These are phyloP conservation scores for Anastrepha ludens DNA, from an alignment of 1,140 invertebrate species.

Conservation along the genomic window DNA sequence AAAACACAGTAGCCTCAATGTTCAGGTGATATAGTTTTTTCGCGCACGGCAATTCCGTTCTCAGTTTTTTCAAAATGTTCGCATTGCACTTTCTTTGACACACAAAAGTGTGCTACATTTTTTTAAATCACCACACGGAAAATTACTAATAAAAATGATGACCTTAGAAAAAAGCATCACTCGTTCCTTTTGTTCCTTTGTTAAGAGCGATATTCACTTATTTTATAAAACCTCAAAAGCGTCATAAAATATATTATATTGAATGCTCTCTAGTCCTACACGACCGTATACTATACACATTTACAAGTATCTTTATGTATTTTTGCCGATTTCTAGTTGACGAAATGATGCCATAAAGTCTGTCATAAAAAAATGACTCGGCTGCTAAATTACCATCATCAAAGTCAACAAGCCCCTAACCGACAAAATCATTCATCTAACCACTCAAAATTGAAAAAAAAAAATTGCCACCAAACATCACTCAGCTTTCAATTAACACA, in stretches of 20 bases:
- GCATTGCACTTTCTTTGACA: too few relatives aligned
- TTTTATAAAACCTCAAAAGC: not conserved
- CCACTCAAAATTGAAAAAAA: not conserved
- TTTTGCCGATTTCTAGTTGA: not conserved
- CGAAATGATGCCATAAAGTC: constrained; percentile 1
- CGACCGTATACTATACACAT: too few relatives aligned
- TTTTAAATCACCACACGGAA: too few relatives aligned
- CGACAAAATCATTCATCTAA: not conserved
- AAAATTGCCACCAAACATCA: not conserved
- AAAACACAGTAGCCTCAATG: too few relatives aligned
- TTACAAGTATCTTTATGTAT: not conserved
- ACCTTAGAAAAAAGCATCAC: too few relatives aligned
- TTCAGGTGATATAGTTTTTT: too few relatives aligned
- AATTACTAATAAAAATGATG: too few relatives aligned
- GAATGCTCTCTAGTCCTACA: too few relatives aligned
- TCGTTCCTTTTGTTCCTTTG: too few relatives aligned
- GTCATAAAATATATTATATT: not conserved
- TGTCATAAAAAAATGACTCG: not conserved
- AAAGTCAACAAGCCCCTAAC: constrained; percentile 35
- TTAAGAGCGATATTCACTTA: not conserved
- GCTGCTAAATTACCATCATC: constrained; percentile 18
- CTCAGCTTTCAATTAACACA: constrained; percentile 36
- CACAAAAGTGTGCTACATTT: too few relatives aligned
- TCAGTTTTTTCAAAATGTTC: too few relatives aligned
- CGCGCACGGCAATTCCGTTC: too few relatives aligned